A percentile compares a stretch with the other conserved stretches of the same genome.
Conservation (phyloP, 2,888 invertebrate genomes). For the Osmoderma eremita region DNA sequence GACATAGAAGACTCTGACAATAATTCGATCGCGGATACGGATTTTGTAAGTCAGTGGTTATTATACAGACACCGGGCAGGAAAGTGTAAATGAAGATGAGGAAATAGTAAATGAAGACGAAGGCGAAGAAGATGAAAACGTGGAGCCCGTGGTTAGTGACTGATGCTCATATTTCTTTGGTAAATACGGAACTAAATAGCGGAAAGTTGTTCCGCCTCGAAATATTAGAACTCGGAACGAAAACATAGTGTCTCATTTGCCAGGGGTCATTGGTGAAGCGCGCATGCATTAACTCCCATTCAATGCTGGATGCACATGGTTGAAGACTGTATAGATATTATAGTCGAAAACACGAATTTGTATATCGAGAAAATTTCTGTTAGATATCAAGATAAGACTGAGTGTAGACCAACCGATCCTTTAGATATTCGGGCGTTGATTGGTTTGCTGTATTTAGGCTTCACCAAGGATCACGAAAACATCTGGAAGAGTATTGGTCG, state of each 20-base stretch:
- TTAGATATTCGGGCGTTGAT: slow-evolving; percentile 3
- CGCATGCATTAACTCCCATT: no score
- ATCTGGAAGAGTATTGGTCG: background rate
- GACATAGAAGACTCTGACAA: background rate
- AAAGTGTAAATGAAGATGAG: background rate
- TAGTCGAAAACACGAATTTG: no score
- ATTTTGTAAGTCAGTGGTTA: slow-evolving; percentile 2
- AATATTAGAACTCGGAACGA: slow-evolving; percentile 8
- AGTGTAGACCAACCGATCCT: slow-evolving; percentile 11
- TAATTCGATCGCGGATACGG: slow-evolving; percentile 11
- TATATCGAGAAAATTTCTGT: no score
- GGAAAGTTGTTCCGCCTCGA: slow-evolving; percentile 7
- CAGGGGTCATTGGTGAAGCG: no score
- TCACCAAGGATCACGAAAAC: slow-evolving; percentile 16
- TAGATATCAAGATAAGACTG: no score
- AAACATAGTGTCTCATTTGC: no score
- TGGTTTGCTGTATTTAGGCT: slow-evolving; percentile 16
- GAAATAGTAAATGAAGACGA: slow-evolving; percentile 6
- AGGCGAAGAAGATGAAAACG: no score
- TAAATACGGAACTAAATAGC: slow-evolving; percentile 10
- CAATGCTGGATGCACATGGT: no score
- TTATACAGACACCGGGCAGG: slow-evolving; percentile 14
- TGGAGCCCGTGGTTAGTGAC: slow-evolving; percentile 3
- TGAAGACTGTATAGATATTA: no score
- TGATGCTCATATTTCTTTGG: slow-evolving; percentile 1